Evolutionary conservation across 2,113 vertebrate genomes (phyloP).

Genomic region (Vulpes lagopus): DNA sequence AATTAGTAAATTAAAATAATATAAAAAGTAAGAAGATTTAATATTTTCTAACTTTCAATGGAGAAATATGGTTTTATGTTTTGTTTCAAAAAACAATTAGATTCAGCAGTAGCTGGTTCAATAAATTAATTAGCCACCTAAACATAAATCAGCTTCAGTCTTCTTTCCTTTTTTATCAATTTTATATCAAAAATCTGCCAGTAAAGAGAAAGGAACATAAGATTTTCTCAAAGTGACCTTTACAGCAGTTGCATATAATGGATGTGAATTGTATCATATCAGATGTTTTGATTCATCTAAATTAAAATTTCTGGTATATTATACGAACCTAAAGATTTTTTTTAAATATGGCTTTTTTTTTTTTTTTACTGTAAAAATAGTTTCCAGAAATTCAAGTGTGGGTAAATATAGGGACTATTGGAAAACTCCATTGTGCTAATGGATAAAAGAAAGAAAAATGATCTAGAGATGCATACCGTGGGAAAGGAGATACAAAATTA

Average conservation of each 20-base stretch:
- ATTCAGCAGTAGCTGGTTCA: background rate
- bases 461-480: background rate
- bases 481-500: background rate
- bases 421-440: background rate
- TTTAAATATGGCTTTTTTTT: background rate
- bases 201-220: background rate
- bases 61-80: background rate
- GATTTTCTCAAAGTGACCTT: slow-evolving; percentile 47
- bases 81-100: slow-evolving; percentile 1
- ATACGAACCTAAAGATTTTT: background rate
- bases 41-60: slow-evolving; percentile 29
- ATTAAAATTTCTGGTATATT: background rate
- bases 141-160: background rate
- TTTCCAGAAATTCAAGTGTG: slow-evolving; percentile 25
- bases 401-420: background rate
- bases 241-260: background rate
- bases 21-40: slow-evolving; percentile 29
- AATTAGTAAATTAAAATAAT: background rate
- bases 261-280: background rate
- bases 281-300: background rate
- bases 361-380: background rate
- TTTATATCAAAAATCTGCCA: background rate
- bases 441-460: background rate
- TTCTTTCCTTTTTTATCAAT: slow-evolving; percentile 3
- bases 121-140: background rate